Evolutionary conservation across 2,888 invertebrate species (phyloP).

Genomic region (Leucozona laternaria): DNA sequence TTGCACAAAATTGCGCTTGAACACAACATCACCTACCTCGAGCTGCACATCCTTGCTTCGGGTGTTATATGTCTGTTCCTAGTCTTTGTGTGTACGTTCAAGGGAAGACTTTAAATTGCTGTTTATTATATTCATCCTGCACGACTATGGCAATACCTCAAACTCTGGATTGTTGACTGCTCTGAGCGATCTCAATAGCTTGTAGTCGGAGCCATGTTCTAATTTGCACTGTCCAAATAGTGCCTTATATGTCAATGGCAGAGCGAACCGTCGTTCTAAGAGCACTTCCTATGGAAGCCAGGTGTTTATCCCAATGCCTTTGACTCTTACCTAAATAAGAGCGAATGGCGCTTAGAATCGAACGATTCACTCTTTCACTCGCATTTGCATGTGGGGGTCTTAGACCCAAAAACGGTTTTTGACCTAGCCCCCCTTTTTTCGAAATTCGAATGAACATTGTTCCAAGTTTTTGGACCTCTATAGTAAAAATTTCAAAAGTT

Average conservation of each 20-base stretch:
- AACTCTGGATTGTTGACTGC: background rate
- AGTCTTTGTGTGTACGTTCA: background rate
- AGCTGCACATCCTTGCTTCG: too few species aligned
- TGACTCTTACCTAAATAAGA: background rate
- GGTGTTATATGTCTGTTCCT: background rate
- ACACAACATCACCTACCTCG: too few species aligned
- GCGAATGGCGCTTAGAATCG: background rate
- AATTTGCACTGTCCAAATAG: background rate
- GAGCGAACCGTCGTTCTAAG: background rate
- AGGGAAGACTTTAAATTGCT: background rate
- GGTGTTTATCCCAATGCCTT: background rate
- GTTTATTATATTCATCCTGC: background rate
- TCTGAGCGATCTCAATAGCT: background rate
- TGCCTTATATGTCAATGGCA: background rate
- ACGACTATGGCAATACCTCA: background rate
- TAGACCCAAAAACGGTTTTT: too few species aligned
- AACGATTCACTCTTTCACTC: conserved; percentile 14
- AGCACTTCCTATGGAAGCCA: background rate
- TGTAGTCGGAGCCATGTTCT: background rate
- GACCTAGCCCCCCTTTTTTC: too few species aligned
- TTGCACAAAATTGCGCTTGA: too few species aligned
- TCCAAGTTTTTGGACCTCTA: too few species aligned
- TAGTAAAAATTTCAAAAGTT: too few species aligned
- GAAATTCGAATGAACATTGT: too few species aligned
- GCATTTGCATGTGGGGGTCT: conserved; percentile 25